Evolutionary conservation across 2,888 invertebrate genomes (phyloP).

Genomic region (Rhopalosiphum nymphaeae): DNA sequence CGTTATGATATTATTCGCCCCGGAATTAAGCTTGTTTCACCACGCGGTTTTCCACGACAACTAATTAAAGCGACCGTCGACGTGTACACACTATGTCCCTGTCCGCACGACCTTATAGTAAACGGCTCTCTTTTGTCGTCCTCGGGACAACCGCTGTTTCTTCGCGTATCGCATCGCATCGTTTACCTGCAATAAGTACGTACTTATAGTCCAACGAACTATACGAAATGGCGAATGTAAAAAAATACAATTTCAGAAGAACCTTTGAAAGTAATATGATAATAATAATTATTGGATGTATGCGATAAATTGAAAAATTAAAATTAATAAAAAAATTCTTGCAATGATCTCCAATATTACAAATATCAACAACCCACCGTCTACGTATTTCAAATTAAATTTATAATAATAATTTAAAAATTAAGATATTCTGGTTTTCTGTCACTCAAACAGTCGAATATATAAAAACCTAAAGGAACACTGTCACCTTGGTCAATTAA

Average conservation of each 20-base stretch:
- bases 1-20: constrained; percentile 53
- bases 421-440: too few species aligned
- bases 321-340: too few species aligned
- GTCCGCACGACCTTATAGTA: background rate
- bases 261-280: background rate
- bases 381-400: too few species aligned
- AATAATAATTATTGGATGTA: background rate
- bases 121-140: constrained; percentile 40
- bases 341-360: too few species aligned
- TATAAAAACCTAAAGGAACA: too few species aligned
- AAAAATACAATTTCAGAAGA: background rate
- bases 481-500: too few species aligned
- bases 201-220: background rate
- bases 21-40: constrained; percentile 52
- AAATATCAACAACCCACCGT: too few species aligned
- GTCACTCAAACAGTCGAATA: too few species aligned
- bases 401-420: too few species aligned
- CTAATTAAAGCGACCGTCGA: constrained; percentile 56
- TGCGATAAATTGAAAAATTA: background rate
- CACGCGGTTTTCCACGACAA: constrained; percentile 49
- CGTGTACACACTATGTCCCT: background rate
- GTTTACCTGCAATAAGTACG: background rate
- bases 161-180: background rate
- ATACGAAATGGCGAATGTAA: background rate
- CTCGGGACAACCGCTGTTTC: constrained; percentile 7